Evolutionary conservation across 30 jellyfish, hydroid and myxozoan genomes (phyloP).

Genomic region (Mastigias papua): DNA sequence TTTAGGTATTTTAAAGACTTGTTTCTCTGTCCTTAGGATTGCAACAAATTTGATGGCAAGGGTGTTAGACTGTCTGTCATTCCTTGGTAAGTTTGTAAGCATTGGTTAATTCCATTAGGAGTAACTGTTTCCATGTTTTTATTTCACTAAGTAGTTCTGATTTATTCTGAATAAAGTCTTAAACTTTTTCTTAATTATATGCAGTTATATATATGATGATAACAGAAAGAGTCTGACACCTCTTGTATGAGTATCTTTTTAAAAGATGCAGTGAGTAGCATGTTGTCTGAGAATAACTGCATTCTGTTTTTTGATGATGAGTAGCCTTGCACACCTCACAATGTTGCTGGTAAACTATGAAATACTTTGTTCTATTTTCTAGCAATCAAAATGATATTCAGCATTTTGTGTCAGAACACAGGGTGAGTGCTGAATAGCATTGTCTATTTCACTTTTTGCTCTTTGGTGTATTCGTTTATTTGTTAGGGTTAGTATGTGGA

Average conservation of each 20-base stretch:
- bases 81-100: no score
- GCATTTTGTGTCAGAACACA: not conserved
- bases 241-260: slow-evolving; percentile 68
- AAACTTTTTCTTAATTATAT: not conserved
- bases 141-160: no score
- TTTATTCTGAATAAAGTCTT: no score
- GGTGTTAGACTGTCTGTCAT: no score
- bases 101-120: no score
- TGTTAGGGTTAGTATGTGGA: slow-evolving; percentile 14
- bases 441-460: not conserved
- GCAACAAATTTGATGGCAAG: no score
- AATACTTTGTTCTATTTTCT: not conserved
- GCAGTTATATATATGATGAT: slow-evolving; percentile 11
- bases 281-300: slow-evolving; percentile 20
- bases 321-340: no score
- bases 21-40: no score
- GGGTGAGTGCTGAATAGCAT: not conserved
- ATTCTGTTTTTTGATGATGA: not conserved
- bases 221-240: slow-evolving; percentile 66
- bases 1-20: no score
- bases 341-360: no score
- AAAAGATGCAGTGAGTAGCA: slow-evolving; percentile 35
- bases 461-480: not conserved
- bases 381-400: not conserved
- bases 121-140: no score